Evolutionary conservation across 2,888 invertebrate genomes (phyloP).

Genomic region (Stegophylla sp.): DNA sequence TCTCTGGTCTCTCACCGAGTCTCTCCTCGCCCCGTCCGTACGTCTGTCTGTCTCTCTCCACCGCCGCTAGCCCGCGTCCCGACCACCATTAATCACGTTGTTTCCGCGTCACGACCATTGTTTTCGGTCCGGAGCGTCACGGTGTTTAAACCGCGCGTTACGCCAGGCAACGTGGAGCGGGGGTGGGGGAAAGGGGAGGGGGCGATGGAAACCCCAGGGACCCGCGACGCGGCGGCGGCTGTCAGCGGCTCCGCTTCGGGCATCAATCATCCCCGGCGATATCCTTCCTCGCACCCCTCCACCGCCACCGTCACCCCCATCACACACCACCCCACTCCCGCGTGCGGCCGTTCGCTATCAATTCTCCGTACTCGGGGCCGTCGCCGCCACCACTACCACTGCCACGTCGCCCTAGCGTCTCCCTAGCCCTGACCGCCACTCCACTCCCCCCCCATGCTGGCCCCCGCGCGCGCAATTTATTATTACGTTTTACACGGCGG

Average conservation of each 20-base stretch:
- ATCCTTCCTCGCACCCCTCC: neutral
- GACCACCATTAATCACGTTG: slow-evolving; percentile 54
- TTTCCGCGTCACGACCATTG: slow-evolving; percentile 54
- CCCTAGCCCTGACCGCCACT: neutral
- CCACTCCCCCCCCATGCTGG: neutral
- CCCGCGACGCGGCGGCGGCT: slow-evolving; percentile 29
- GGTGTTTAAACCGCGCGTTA: slow-evolving; percentile 44
- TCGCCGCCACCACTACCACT: neutral
- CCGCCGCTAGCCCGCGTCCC: neutral
- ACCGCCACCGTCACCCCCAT: neutral
- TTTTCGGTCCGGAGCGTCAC: slow-evolving; percentile 50
- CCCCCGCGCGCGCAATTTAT: neutral
- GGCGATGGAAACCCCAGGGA: slow-evolving; percentile 43
- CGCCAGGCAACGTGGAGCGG: slow-evolving; percentile 15
- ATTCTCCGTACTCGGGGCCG: neutral
- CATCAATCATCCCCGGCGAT: slow-evolving; percentile 56
- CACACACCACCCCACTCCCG: neutral
- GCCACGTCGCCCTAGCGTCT: neutral
- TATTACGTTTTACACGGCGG: slow-evolving; percentile 24
- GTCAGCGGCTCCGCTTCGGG: slow-evolving; percentile 44
- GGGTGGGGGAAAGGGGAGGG: too few relatives aligned
- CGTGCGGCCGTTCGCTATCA: neutral
- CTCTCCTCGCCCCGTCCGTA: neutral
- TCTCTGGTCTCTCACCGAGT: neutral
- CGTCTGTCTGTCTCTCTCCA: neutral